These are phyloP conservation scores for Orthosia incerta DNA, from an alignment of 2,888 invertebrate genomes.

Conservation along the genomic window DNA sequence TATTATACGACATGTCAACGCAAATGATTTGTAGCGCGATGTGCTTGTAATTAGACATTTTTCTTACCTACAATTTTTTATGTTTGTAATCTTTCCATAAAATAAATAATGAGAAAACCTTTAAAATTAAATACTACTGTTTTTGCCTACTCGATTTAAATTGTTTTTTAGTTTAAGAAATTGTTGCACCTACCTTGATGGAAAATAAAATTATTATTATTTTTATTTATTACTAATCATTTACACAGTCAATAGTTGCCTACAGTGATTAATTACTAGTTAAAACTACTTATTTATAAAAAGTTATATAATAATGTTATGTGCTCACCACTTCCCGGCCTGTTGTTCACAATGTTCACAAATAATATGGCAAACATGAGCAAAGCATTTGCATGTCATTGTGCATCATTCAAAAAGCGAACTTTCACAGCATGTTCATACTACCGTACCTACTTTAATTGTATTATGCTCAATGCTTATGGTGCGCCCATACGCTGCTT, in stretches of 20 bases:
- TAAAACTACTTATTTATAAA: not conserved
- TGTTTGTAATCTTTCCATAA: no score
- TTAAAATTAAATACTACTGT: not conserved
- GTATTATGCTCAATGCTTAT: not conserved
- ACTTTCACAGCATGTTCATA: not conserved
- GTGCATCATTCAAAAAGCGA: constrained; percentile 15
- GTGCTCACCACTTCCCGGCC: constrained; percentile 40
- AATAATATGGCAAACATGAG: constrained; percentile 30
- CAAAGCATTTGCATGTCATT: constrained; percentile 14
- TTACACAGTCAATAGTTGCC: no score
- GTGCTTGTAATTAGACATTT: no score
- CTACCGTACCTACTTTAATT: no score
- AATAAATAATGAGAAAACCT: constrained; percentile 3
- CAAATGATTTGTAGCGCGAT: no score
- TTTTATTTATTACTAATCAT: no score
- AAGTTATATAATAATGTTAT: not conserved
- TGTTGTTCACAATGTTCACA: constrained; percentile 42
- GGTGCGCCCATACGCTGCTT: not conserved
- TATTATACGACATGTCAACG: no score
- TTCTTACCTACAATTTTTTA: no score
- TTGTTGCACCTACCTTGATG: no score
- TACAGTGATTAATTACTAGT: not conserved
- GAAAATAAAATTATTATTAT: no score
- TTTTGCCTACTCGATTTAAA: no score
- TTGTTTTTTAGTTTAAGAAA: no score